These are phyloP conservation scores for Carlito syrichta DNA, from an alignment of 2,113 vertebrate species.

Conservation along the genomic window DNA sequence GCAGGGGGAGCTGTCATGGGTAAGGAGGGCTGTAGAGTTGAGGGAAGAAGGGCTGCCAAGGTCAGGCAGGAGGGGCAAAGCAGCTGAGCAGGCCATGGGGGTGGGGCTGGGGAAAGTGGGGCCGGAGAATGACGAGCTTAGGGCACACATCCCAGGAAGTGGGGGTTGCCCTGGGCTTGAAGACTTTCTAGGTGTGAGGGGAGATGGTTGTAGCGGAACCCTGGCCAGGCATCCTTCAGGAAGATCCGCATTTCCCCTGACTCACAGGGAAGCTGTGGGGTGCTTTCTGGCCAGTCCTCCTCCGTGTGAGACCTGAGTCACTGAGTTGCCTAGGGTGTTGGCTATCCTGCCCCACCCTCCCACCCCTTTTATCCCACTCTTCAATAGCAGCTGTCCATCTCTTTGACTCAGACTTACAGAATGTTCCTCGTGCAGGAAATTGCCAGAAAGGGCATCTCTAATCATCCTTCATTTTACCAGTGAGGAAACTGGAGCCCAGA, in stretches of 20 bases:
- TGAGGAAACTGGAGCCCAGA: background rate
- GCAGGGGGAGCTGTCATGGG: background rate
- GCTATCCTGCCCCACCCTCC: background rate
- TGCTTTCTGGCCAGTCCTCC: background rate
- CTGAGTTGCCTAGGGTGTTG: slow-evolving; percentile 9
- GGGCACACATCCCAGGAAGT: background rate
- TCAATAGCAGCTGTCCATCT: background rate
- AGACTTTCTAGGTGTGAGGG: background rate
- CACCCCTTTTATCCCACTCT: background rate
- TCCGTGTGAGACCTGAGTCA: slow-evolving; percentile 61
- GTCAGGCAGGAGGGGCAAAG: background rate
- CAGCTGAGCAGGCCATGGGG: background rate
- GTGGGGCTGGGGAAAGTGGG: too few species aligned
- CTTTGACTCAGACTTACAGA: slow-evolving; percentile 45
- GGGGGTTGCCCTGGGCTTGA: background rate
- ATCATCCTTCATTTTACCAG: background rate
- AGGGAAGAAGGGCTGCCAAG: background rate
- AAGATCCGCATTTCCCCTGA: slow-evolving; percentile 43
- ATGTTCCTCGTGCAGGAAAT: background rate
- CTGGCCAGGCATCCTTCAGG: background rate
- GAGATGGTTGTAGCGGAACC: background rate
- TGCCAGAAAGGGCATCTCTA: background rate
- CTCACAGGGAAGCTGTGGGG: slow-evolving; percentile 31
- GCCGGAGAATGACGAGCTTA: background rate
- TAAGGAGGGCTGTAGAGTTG: background rate